phyloP scores from a whole-genome alignment of 2,888 invertebrate species.

The Ceriagrion tenellum region DNA sequence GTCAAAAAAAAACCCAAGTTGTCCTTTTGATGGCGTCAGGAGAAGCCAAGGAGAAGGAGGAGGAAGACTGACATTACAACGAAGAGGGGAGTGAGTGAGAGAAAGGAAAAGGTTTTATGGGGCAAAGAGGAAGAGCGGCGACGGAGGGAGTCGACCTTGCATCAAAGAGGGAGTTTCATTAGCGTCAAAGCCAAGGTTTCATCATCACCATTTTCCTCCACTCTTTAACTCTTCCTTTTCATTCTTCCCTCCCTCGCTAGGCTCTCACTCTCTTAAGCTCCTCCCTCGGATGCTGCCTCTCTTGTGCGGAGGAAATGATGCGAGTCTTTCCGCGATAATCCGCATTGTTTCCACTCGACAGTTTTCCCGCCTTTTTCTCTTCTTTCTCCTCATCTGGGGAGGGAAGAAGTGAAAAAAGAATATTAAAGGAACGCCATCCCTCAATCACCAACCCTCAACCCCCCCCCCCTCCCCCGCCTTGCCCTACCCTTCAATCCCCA shows the following conservation, averaged over 20 bases:
- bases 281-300: not conserved
- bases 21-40: not conserved
- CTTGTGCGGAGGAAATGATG: constrained; percentile 63
- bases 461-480: not conserved
- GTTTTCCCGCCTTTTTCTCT: not conserved
- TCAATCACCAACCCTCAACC: not conserved
- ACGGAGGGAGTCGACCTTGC: constrained; percentile 17
- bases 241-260: not conserved
- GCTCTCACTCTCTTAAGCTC: not conserved
- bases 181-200: constrained; percentile 65
- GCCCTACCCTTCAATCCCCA: not conserved
- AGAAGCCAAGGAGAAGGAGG: not conserved
- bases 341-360: constrained; percentile 58
- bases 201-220: constrained; percentile 45
- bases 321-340: constrained; percentile 58
- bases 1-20: not conserved
- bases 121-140: not conserved
- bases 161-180: constrained; percentile 65
- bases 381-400: not conserved
- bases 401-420: constrained; percentile 1
- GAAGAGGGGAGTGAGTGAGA: not conserved
- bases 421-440: constrained; percentile 41
- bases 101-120: not conserved
- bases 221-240: not conserved
- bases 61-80: not conserved